Evolutionary conservation across 2,797 vertebrate genomes (phyloP).

Genomic region (Melanotaenia trifasciata): DNA sequence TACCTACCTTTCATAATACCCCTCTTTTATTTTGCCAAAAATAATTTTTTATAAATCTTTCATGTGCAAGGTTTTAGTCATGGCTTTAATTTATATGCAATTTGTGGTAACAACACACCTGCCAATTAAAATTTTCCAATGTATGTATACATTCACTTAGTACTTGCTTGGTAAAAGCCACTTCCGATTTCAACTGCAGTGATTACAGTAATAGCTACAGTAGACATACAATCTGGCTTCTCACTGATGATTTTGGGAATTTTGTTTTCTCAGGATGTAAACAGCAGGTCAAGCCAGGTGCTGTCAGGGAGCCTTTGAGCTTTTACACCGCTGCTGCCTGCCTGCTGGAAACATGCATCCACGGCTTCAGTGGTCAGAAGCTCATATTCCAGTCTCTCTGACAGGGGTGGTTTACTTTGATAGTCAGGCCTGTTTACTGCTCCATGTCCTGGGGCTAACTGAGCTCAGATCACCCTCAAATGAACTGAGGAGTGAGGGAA

Average conservation of each 20-base stretch:
- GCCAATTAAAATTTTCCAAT: slow-evolving; percentile 8
- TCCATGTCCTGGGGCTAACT: slow-evolving; percentile 75
- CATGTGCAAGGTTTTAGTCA: background rate
- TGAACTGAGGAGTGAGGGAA: slow-evolving; percentile 83
- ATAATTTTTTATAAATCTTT: background rate
- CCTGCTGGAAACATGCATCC: slow-evolving; percentile 49
- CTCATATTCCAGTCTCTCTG: slow-evolving; percentile 81
- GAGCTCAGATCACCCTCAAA: slow-evolving; percentile 82
- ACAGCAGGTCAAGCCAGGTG: slow-evolving; percentile 47
- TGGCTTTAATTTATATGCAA: slow-evolving; percentile 9
- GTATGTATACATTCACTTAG: slow-evolving; percentile 19
- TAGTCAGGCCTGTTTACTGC: slow-evolving; percentile 82
- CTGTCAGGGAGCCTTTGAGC: slow-evolving; percentile 58
- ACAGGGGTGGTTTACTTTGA: slow-evolving; percentile 80
- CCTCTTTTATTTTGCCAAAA: background rate
- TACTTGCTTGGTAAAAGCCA: slow-evolving; percentile 38
- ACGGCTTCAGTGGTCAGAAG: slow-evolving; percentile 64
- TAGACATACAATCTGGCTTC: slow-evolving; percentile 42
- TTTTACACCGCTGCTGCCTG: slow-evolving; percentile 45
- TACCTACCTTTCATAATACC: background rate
- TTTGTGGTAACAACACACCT: slow-evolving; percentile 2
- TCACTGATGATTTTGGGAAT: slow-evolving; percentile 48
- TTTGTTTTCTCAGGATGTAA: slow-evolving; percentile 58
- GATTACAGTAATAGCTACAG: slow-evolving; percentile 56
- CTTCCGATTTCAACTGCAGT: slow-evolving; percentile 38